Base-by-base conservation (phyloP, 2,888 invertebrate species). In the Erannis defoliaria region DNA sequence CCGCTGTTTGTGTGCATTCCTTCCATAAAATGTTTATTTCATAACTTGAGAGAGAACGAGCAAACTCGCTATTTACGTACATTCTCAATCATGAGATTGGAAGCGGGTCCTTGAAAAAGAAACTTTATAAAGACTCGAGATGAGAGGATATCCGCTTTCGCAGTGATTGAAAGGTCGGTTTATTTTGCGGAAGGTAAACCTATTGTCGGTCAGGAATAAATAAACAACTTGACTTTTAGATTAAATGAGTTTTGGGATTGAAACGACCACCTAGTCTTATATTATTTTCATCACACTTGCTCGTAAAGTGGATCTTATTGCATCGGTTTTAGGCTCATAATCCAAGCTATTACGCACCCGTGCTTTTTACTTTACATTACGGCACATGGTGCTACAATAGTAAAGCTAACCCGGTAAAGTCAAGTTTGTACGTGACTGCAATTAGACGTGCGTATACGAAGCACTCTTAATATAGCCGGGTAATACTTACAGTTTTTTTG, bases 51-150 rank as follows among this genome's bases (percentile, higher is more conserved):
- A 31, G 53, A 23, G n/a, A 48, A 49, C 48, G 29, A 46, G 48
- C 38, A 37, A 38, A 50, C 31, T 45, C 43, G 9, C 49, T 55
- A 49, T 55, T 49, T 59, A 33, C 54, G 53, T 29, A 40, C 56
- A 51, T 61, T 66, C 53, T 42, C 57, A 62, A 62, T 66, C 49
- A 57, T 38, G 60, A 60, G 53, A 64, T 66, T 59, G 62, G 37
- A 48, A 57, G 43, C 51, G 50, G 56, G 58, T 64, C 61, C 67
- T 62, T 63, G 58, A 56, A 45, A 29, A 61, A 53, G 55, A 63
- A 67, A 70, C 55, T 67, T 70, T 58, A 65, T 65, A 65, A 68
- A 62, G 66, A 63, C 55, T 45, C 40, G 21, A 43, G 59, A 62
- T 55, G 63, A 59, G 58, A 62, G 65, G 66, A 70, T 66, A 68